These are phyloP conservation scores for Operophtera brumata DNA, from an alignment of 2,888 invertebrate genomes.

Conservation along the genomic window DNA sequence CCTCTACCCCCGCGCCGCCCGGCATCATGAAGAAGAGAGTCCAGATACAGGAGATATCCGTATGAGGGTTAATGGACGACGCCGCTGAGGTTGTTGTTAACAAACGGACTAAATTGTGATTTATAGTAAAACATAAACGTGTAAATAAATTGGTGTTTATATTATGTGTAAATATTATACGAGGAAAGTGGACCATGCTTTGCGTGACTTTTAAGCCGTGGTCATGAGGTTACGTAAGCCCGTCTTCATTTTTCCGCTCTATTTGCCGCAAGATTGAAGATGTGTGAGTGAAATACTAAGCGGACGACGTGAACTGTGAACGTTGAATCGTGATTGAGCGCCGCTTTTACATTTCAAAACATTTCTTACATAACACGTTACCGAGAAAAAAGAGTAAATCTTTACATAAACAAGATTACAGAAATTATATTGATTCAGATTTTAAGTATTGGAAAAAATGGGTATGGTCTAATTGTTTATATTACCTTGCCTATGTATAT, in stretches of 20 bases:
- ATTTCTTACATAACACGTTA: neutral
- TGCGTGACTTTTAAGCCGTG: conserved; percentile 40
- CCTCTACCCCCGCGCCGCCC: conserved; percentile 83
- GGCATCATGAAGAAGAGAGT: conserved; percentile 93
- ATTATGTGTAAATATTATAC: conserved; percentile 44
- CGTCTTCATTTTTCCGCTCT: conserved; percentile 46
- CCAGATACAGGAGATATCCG: conserved; percentile 95
- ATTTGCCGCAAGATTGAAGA: conserved; percentile 42
- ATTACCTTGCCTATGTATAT: too few relatives aligned
- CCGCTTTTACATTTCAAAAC: conserved; percentile 24
- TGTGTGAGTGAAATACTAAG: conserved; percentile 42
- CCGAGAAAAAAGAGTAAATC: neutral
- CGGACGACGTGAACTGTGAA: conserved; percentile 30
- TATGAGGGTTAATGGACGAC: conserved; percentile 82
- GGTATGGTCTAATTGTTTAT: too few relatives aligned
- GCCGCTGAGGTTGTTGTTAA: conserved; percentile 69
- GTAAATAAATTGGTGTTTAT: conserved; percentile 32
- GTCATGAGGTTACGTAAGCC: conserved; percentile 38
- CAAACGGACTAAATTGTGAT: conserved; percentile 73
- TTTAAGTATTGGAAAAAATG: too few relatives aligned
- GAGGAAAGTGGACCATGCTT: conserved; percentile 40
- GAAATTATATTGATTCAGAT: too few relatives aligned
- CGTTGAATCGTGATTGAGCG: conserved; percentile 33
- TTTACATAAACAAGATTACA: too few relatives aligned
- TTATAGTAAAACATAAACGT: conserved; percentile 32